Conservation (phyloP, 2,888 invertebrate genomes). For the Leistus spinibarbis region DNA sequence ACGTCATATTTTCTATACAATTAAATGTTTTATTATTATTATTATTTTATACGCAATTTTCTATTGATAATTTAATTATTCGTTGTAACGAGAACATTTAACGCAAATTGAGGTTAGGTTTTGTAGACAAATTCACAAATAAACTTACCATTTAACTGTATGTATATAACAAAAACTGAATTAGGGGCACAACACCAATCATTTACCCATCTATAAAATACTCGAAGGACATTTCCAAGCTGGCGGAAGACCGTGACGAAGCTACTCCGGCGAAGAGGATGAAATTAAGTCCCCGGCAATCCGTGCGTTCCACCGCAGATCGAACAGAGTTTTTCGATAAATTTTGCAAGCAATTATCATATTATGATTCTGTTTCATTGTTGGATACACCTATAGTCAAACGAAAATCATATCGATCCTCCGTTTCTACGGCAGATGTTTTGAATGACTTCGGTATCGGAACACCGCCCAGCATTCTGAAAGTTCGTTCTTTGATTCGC, state of each 20-base stretch:
- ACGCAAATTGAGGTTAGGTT: background rate
- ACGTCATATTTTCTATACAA: background rate
- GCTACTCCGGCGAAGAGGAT: conserved; percentile 44
- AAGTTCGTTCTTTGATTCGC: conserved; percentile 54
- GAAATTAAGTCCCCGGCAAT: conserved; percentile 41
- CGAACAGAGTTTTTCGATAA: conserved; percentile 39
- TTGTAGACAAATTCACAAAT: no score
- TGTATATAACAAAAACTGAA: background rate
- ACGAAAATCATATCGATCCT: conserved; percentile 50
- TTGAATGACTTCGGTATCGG: conserved; percentile 48
- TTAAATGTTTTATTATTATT: background rate
- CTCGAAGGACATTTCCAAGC: background rate
- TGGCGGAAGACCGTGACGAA: conserved; percentile 37
- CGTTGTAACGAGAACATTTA: background rate
- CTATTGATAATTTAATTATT: no score
- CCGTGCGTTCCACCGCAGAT: conserved; percentile 23
- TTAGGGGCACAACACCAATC: conserved; percentile 41
- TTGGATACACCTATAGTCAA: conserved; percentile 65
- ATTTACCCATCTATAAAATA: conserved; percentile 43
- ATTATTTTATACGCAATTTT: background rate
- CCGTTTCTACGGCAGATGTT: conserved; percentile 16
- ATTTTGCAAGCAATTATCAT: conserved; percentile 47
- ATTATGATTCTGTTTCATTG: conserved; percentile 49
- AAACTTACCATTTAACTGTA: conserved; percentile 30
- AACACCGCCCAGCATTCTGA: conserved; percentile 71